phyloP scores from a whole-genome alignment of 1,140 invertebrate genomes.

The Homalodisca vitripennis region DNA sequence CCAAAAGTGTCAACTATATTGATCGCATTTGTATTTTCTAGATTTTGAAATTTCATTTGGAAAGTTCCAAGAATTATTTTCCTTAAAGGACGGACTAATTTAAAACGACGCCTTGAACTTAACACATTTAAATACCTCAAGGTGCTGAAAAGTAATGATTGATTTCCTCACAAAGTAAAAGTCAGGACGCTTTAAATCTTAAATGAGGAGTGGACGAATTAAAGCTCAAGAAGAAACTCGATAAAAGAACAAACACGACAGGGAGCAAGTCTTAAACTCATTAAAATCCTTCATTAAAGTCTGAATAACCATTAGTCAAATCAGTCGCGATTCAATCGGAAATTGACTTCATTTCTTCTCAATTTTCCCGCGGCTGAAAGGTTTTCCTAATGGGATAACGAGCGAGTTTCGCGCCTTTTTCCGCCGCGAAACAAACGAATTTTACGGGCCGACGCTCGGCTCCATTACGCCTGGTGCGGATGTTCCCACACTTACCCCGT shows the following conservation, averaged over 20 bases:
- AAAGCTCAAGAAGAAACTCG: not conserved
- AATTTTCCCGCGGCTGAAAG: not conserved
- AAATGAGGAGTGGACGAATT: conserved; percentile 5
- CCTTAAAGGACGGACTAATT: too few species aligned
- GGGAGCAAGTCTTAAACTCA: conserved; percentile 7
- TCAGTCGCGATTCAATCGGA: conserved; percentile 5
- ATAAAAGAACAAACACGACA: conserved; percentile 20
- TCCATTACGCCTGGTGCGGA: conserved; percentile 2
- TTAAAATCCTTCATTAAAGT: not conserved
- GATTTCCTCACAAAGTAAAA: not conserved
- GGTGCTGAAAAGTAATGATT: too few species aligned
- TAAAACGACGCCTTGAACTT: too few species aligned
- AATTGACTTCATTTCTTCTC: conserved; percentile 3
- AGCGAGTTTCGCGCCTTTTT: not conserved
- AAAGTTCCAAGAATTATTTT: too few species aligned
- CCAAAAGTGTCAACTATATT: too few species aligned
- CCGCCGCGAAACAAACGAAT: conserved; percentile 18
- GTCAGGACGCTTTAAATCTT: not conserved
- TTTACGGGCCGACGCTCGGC: not conserved
- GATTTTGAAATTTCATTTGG: too few species aligned
- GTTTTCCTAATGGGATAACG: conserved; percentile 16
- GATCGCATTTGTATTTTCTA: too few species aligned
- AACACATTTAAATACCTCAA: too few species aligned
- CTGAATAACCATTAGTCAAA: conserved; percentile 3
- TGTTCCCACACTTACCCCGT: conserved; percentile 8